Conservation (phyloP, 2,113 vertebrate species). For the Thermophis baileyi region DNA sequence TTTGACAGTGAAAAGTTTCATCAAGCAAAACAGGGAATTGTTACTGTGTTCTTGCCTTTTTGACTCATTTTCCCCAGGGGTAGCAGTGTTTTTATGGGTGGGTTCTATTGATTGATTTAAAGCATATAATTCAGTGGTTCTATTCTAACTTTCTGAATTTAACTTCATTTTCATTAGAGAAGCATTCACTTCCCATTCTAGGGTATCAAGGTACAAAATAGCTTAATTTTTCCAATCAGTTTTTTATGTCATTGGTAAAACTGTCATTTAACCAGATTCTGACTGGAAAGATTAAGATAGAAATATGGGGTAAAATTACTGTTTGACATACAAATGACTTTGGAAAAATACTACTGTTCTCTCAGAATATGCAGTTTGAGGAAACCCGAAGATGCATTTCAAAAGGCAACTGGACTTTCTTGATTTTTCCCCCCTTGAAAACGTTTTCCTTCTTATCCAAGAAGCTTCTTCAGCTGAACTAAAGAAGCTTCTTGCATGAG, state of each 20-base stretch:
- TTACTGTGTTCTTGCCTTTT: neutral
- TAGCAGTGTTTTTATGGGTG: neutral
- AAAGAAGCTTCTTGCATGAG: neutral
- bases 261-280: neutral
- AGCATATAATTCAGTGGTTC: neutral
- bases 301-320: neutral
- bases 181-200: neutral
- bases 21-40: neutral
- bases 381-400: neutral
- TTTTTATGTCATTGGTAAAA: neutral
- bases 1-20: neutral
- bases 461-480: neutral
- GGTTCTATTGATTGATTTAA: neutral
- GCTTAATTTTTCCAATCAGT: neutral
- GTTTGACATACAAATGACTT: neutral
- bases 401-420: neutral
- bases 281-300: neutral
- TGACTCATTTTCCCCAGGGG: neutral
- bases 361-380: slow-evolving; percentile 24
- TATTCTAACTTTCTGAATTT: neutral
- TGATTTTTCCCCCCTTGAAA: neutral
- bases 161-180: neutral
- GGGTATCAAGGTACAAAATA: neutral
- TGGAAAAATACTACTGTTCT: slow-evolving; percentile 1
- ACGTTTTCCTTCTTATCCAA: neutral